A percentile compares a stretch with the other conserved stretches of the same genome.
These are phyloP conservation scores for Coenobita brevimanus DNA, from an alignment of 1,140 invertebrate genomes.

Conservation along the genomic window DNA sequence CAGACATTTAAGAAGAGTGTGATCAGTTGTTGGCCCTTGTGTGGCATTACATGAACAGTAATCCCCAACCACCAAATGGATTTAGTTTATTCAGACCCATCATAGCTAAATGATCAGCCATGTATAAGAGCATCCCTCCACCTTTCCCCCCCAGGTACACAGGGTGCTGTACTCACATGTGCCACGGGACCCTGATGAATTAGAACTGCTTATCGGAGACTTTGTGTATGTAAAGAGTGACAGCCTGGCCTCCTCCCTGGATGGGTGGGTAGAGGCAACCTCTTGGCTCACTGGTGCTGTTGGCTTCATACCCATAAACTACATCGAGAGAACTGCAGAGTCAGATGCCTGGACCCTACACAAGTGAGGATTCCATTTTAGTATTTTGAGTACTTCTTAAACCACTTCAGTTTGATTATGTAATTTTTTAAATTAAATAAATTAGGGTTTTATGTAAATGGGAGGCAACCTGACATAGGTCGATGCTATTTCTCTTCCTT, in stretches of 20 bases:
- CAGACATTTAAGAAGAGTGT: too few species aligned
- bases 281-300: slow-evolving; percentile 87
- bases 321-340: slow-evolving; percentile 87
- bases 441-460: too few species aligned
- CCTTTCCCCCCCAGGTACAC: slow-evolving; percentile 78
- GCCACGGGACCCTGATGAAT: slow-evolving; percentile 85
- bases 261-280: slow-evolving; percentile 90
- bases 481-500: too few species aligned
- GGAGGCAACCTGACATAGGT: too few species aligned
- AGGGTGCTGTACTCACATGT: slow-evolving; percentile 87
- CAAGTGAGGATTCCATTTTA: slow-evolving; percentile 72
- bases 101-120: too few species aligned
- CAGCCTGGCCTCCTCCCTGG: slow-evolving; percentile 81
- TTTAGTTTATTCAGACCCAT: too few species aligned
- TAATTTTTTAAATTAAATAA: too few species aligned
- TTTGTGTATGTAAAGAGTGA: slow-evolving; percentile 87
- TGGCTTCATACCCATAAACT: slow-evolving; percentile 86
- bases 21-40: too few species aligned
- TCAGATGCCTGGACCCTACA: slow-evolving; percentile 94
- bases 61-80: too few species aligned
- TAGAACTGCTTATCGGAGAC: slow-evolving; percentile 89
- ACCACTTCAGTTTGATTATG: too few species aligned
- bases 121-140: not conserved
- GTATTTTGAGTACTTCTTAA: too few species aligned
- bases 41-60: too few species aligned